These are phyloP conservation scores for Tinamus major DNA, from an alignment of 2,797 vertebrate genomes.

Conservation along the genomic window DNA sequence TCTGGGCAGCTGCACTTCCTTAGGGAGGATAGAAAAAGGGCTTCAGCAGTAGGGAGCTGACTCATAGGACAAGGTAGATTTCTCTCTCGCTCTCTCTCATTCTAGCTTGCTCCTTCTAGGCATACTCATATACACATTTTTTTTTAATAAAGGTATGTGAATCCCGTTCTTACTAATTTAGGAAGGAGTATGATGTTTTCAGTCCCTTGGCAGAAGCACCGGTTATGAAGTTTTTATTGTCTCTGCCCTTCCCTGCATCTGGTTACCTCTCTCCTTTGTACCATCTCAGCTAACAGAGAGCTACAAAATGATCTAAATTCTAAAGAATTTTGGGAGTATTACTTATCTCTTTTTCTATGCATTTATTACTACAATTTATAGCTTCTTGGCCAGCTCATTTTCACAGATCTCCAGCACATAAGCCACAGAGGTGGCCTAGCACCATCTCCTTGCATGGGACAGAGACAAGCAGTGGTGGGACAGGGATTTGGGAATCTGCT, in stretches of 20 bases:
- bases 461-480: neutral
- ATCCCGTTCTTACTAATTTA: neutral
- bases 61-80: neutral
- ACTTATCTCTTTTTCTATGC: neutral
- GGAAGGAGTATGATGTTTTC: neutral
- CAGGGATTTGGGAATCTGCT: neutral
- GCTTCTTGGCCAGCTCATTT: neutral
- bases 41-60: neutral
- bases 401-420: neutral
- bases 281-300: neutral
- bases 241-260: fast-evolving
- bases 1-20: neutral
- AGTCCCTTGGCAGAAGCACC: neutral
- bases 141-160: neutral
- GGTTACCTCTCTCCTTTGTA: neutral
- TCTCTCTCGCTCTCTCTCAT: neutral
- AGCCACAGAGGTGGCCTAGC: neutral
- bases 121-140: neutral
- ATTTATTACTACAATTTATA: neutral
- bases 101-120: neutral
- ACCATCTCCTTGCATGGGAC: neutral
- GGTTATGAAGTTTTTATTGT: neutral
- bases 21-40: neutral
- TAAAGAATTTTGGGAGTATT: neutral
- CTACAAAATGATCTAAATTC: neutral